These are phyloP conservation scores for Daubentonia madagascariensis DNA, from an alignment of 2,113 vertebrate genomes.

Conservation along the genomic window DNA sequence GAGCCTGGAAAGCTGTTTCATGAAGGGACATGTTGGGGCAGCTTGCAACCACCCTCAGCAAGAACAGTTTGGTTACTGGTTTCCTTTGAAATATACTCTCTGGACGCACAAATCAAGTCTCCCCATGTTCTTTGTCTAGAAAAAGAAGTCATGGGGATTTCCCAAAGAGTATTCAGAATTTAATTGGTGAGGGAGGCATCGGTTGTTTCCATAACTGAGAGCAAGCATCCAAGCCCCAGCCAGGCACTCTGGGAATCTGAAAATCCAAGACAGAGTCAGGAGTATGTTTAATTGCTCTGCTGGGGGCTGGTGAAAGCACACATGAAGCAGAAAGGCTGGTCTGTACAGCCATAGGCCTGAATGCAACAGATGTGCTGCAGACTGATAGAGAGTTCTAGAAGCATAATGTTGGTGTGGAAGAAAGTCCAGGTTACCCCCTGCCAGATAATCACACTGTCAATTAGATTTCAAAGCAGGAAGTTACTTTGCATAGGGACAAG, in stretches of 20 bases:
- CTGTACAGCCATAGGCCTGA: background rate
- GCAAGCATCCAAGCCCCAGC: background rate
- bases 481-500: background rate
- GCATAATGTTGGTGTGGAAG: background rate
- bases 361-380: background rate
- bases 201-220: background rate
- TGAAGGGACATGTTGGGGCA: background rate
- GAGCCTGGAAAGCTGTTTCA: background rate
- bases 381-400: background rate
- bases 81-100: slow-evolving; percentile 29
- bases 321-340: background rate
- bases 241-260: background rate
- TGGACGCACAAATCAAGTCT: background rate
- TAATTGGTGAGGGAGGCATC: background rate
- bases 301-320: background rate
- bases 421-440: background rate
- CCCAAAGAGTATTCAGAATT: background rate
- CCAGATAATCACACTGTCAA: background rate
- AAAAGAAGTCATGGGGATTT: background rate
- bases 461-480: background rate
- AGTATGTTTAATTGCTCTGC: background rate
- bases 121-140: background rate
- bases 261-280: background rate
- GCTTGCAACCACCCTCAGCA: background rate
- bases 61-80: background rate